Conservation (phyloP, 2,113 vertebrate genomes). For the Nibea albiflora region DNA sequence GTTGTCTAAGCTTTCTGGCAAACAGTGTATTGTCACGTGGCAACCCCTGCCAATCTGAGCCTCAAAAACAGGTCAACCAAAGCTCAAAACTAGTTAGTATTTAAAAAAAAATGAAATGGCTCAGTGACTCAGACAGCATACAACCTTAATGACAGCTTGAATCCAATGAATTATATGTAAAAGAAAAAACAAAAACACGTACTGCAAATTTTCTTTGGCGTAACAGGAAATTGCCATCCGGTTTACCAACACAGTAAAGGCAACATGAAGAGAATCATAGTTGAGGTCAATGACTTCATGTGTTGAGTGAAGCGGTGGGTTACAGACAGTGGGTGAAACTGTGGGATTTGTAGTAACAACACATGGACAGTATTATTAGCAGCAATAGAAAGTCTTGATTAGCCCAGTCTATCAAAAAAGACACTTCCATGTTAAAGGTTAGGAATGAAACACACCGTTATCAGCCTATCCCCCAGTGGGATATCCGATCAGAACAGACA, state of each 20-base stretch:
- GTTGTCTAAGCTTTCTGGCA: constrained; percentile 31
- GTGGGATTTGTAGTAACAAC: constrained; percentile 31
- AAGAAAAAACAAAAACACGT: neutral
- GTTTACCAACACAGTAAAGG: constrained; percentile 65
- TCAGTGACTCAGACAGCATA: constrained; percentile 53
- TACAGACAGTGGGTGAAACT: constrained; percentile 5
- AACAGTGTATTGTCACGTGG: neutral
- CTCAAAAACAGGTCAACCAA: constrained; percentile 12
- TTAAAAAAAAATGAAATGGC: constrained; percentile 48
- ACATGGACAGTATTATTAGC: constrained; percentile 61
- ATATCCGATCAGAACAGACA: constrained; percentile 30
- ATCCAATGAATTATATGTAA: constrained; percentile 16
- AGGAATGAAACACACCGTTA: constrained; percentile 45
- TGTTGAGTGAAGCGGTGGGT: constrained; percentile 2
- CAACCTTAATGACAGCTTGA: constrained; percentile 37
- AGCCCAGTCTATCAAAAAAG: constrained; percentile 54
- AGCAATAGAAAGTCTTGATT: constrained; percentile 68
- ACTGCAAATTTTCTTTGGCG: constrained; percentile 69
- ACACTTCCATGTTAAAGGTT: constrained; percentile 61
- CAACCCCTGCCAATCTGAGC: neutral
- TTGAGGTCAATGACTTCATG: constrained; percentile 7
- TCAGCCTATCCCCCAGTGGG: constrained; percentile 4
- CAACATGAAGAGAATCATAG: constrained; percentile 55
- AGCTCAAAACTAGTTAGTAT: constrained; percentile 41
- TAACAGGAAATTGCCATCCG: constrained; percentile 55